Conservation (phyloP, 2,888 invertebrate species). For the Myopa tessellatipennis region DNA sequence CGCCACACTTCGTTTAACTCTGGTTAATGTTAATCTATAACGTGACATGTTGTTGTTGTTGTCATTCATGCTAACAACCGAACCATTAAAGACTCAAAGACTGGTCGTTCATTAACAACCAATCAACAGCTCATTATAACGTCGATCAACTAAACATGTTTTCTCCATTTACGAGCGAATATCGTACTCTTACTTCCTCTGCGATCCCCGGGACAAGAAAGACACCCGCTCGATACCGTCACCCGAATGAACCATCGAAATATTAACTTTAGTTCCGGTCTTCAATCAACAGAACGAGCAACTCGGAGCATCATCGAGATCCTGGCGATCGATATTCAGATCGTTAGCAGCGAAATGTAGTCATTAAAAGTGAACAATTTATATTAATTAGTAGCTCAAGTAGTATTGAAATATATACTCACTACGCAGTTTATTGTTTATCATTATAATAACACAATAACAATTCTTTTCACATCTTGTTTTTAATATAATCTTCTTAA, state of each 20-base stretch:
- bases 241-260: neutral
- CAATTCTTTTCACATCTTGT: neutral
- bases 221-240: too few species aligned
- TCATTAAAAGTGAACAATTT: neutral
- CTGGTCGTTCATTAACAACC: conserved; percentile 22
- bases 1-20: neutral
- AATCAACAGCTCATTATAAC: conserved; percentile 35
- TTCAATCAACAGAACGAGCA: conserved; percentile 3
- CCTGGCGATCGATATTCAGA: neutral
- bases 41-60: neutral
- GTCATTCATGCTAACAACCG: neutral
- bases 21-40: neutral
- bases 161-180: conserved; percentile 14
- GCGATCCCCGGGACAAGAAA: too few species aligned
- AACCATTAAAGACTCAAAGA: neutral
- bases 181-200: neutral
- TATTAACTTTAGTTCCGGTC: conserved; percentile 21
- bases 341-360: neutral
- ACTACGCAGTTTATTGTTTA: neutral
- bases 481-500: neutral
- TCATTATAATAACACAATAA: neutral
- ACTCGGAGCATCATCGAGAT: neutral
- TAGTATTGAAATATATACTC: too few species aligned
- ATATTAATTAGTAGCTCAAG: neutral
- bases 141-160: conserved; percentile 35